A percentile compares a stretch with the other conserved stretches of the same genome.
phyloP scores from a whole-genome alignment of 2,888 invertebrate genomes.

The Stenchaetothrips biformis region DNA sequence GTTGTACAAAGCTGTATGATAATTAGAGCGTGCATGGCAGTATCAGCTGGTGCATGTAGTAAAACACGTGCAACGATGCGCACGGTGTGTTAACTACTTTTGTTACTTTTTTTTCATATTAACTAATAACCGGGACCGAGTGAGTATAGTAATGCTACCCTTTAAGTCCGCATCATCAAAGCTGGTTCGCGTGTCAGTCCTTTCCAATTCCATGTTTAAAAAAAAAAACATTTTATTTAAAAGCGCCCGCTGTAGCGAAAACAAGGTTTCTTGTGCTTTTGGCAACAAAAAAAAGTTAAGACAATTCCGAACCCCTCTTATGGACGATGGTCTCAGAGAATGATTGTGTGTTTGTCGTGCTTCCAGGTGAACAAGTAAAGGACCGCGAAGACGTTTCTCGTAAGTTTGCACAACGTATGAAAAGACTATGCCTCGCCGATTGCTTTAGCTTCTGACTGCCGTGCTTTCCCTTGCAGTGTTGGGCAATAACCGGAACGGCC shows the following conservation, averaged over 20 bases:
- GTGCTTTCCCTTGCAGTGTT: slow-evolving; percentile 35
- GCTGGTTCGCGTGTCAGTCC: not conserved
- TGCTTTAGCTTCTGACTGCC: not conserved
- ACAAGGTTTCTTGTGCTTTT: not conserved
- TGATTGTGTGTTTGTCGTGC: slow-evolving; percentile 32
- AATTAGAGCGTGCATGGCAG: slow-evolving; percentile 17
- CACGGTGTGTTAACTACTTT: not conserved
- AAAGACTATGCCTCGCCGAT: not conserved
- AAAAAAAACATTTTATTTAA: not conserved
- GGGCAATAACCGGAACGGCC: slow-evolving; percentile 36
- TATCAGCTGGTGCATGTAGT: slow-evolving; percentile 21
- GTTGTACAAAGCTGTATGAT: slow-evolving; percentile 16
- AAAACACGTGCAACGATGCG: not conserved
- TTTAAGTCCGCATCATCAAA: not conserved
- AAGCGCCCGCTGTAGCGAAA: not conserved
- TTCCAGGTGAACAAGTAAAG: slow-evolving; percentile 49
- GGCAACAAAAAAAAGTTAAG: not conserved
- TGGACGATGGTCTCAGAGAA: not conserved
- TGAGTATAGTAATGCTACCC: not conserved
- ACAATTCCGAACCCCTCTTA: not conserved
- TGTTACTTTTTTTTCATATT: not conserved
- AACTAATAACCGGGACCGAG: not conserved
- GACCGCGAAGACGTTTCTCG: slow-evolving; percentile 50
- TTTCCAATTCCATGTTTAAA: not conserved
- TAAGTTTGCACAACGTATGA: slow-evolving; percentile 52